Percentiles rank a stretch among this genome's conserved stretches.
Evolutionary conservation across 2,888 invertebrate genomes (phyloP).

Genomic region (Luperina testacea): DNA sequence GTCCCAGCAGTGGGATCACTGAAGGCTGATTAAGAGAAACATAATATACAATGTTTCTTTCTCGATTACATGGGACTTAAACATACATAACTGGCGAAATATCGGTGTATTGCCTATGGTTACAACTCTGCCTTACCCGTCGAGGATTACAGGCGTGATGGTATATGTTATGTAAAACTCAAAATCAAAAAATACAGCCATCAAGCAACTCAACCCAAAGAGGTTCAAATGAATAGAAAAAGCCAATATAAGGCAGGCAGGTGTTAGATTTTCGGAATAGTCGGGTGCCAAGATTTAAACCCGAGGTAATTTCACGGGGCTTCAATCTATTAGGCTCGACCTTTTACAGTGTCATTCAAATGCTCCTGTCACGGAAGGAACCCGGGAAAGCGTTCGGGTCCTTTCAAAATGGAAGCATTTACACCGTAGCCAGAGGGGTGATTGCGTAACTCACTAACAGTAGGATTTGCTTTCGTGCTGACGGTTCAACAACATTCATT

Average conservation of each 20-base stretch:
- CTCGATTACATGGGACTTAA: background rate
- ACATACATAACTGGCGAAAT: background rate
- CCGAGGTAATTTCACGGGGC: conserved; percentile 32
- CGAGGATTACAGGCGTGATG: background rate
- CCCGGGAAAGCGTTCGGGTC: conserved; percentile 26
- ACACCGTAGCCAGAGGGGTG: conserved; percentile 37
- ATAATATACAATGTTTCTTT: too few relatives aligned
- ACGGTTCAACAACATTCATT: too few relatives aligned
- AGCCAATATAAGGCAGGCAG: conserved; percentile 27
- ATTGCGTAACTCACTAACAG: background rate
- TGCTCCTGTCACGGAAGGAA: conserved; percentile 41
- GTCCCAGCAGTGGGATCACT: too few relatives aligned
- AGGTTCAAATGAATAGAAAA: conserved; percentile 37
- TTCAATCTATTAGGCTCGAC: conserved; percentile 29
- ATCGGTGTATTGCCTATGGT: background rate
- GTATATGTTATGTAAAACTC: background rate
- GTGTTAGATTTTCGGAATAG: conserved; percentile 26
- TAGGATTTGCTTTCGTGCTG: background rate
- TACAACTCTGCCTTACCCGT: background rate
- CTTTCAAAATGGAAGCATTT: conserved; percentile 33
- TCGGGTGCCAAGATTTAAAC: conserved; percentile 27
- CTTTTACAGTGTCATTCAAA: conserved; percentile 55
- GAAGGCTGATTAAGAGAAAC: too few relatives aligned
- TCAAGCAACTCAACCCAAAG: background rate
- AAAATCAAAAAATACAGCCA: background rate